Base-by-base conservation (phyloP, 2,113 vertebrate genomes). In the Gila orcuttii region DNA sequence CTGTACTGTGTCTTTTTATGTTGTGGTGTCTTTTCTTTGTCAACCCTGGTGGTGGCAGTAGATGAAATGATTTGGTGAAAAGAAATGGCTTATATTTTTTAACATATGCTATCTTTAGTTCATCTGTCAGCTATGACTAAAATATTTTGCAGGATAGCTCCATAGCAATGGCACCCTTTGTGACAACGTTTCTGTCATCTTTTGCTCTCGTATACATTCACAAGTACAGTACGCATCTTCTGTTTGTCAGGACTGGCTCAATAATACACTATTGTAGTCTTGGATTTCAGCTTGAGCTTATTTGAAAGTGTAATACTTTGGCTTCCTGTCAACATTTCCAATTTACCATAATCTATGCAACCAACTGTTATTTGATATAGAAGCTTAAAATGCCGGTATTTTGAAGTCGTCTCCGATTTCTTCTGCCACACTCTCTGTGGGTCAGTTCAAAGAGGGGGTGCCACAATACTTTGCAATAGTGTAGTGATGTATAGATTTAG, bases 281-380 rank as follows among this genome's bases (percentile, higher is more conserved):
- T 84, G 52, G 82, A 87, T 89, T 89, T 88, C 88, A 64, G 28
- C 45, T 64, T 7, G 45, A 60, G n/a, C 84, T 82, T 59, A 87
- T 88, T 89, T 86, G 45, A 89, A 85, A 86, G 60, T 89, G 82
- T 83, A 89, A 90, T 89, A 82, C 62, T 79, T 86, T 88, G 86
- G 86, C 86, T 87, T 90, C 75, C 84, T 86, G 87, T 89, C 89
- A 86, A 89, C 88, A 91, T 90, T 91, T 92, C 90, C 86, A 90
- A 89, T 88, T 93, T 92, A 90, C 89, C 93, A 93, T 93, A 93
- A 93, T 92, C 93, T 94, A 94, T 94, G 90, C 94, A 89, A 88
- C 90, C 89, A 92, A 92, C 91, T 93, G 93, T 93, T 93, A 95
- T 90, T 86, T 91, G 92, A 92, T 91, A 90, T 90, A 88, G 75